These are phyloP conservation scores for Scomberomorus guttatus DNA, from an alignment of 2,797 vertebrate genomes.

Conservation along the genomic window DNA sequence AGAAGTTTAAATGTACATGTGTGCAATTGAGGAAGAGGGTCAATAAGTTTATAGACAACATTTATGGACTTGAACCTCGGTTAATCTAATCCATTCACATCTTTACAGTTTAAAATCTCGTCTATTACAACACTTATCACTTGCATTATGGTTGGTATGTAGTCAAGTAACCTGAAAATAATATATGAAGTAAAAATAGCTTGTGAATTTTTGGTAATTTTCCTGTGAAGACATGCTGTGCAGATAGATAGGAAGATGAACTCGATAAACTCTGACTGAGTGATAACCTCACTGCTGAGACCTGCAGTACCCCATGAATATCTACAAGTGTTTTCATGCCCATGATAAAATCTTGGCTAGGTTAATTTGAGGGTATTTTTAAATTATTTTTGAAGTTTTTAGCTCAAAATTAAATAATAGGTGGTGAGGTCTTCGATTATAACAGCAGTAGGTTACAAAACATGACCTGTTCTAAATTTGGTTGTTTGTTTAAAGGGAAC, in stretches of 20 bases:
- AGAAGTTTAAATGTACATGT: conserved; percentile 28
- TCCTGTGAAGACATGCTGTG: not conserved
- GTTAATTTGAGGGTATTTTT: not conserved
- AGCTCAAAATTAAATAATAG: not conserved
- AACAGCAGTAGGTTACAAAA: not conserved
- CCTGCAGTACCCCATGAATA: not conserved
- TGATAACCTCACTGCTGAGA: not conserved
- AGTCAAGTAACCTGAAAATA: not conserved
- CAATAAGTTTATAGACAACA: conserved; percentile 14
- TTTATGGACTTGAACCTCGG: not conserved
- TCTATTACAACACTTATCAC: not conserved
- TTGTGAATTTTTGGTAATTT: not conserved
- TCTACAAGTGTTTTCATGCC: not conserved
- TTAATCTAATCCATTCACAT: conserved; percentile 19
- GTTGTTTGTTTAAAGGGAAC: conserved; percentile 2
- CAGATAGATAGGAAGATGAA: not conserved
- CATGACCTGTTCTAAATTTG: not conserved
- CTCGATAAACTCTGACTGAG: not conserved
- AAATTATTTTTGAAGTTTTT: not conserved
- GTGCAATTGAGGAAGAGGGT: not conserved
- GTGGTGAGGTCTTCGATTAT: not conserved
- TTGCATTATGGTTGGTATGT: not conserved
- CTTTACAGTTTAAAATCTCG: not conserved
- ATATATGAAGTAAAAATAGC: not conserved
- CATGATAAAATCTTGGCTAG: not conserved